Evolutionary conservation across 2,113 vertebrate genomes (phyloP).

Genomic region (Dromas ardeola): DNA sequence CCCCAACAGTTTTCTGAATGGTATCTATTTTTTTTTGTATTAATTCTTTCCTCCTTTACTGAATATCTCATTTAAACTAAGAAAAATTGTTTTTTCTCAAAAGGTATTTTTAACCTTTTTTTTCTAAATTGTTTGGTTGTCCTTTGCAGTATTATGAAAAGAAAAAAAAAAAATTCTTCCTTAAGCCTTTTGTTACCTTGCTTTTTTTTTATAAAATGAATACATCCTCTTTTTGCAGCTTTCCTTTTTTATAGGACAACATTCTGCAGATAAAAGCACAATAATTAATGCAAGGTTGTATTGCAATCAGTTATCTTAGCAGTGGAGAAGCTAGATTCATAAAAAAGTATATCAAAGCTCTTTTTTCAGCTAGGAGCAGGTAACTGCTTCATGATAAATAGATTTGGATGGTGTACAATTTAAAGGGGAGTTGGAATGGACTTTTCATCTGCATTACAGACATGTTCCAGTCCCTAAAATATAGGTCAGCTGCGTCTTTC

Average conservation of each 20-base stretch:
- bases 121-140: not conserved
- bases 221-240: not conserved
- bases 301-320: not conserved
- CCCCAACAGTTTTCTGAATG: not conserved
- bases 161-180: not conserved
- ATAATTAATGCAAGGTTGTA: conserved; percentile 38
- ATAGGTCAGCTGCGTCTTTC: conserved; percentile 40
- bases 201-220: not conserved
- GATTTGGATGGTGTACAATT: conserved; percentile 22
- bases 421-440: not conserved
- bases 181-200: not conserved
- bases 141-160: not conserved
- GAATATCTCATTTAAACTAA: not conserved
- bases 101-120: fast-evolving
- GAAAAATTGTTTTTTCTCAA: not conserved
- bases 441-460: not conserved
- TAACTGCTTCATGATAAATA: conserved; percentile 39
- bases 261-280: not conserved
- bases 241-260: not conserved
- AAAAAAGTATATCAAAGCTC: conserved; percentile 46
- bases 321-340: conserved; percentile 18
- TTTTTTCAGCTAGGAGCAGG: conserved; percentile 24
- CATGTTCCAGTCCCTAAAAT: conserved; percentile 23
- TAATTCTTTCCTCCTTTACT: not conserved
- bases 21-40: not conserved